Conservation (phyloP, 92 coral and sea anemone genomes). For the Parazoanthus atlanticus region DNA sequence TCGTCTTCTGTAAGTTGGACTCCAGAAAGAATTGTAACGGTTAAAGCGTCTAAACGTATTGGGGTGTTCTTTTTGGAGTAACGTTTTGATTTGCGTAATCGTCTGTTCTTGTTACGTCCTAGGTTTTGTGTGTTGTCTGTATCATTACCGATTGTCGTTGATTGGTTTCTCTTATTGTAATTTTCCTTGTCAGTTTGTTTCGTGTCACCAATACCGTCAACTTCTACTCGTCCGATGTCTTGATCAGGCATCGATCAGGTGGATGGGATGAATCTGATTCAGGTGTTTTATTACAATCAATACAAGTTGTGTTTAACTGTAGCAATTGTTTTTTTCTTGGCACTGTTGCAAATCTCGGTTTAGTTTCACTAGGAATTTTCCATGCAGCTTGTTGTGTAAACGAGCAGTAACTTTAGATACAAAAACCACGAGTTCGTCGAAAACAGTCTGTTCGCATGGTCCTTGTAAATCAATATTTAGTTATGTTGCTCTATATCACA, state of each 20-base stretch:
- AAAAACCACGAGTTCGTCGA: not conserved
- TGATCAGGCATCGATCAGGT: too few species aligned
- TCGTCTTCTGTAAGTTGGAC: constrained; percentile 7
- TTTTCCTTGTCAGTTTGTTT: not conserved
- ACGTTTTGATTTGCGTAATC: not conserved
- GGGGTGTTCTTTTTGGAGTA: not conserved
- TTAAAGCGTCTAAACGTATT: not conserved
- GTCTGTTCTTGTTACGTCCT: constrained; percentile 10
- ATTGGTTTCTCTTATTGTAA: not conserved
- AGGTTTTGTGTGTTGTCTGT: not conserved
- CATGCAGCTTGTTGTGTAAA: not conserved
- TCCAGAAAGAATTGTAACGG: not conserved
- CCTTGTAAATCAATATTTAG: too few species aligned
- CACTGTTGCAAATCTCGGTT: not conserved
- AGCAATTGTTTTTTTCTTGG: not conserved
- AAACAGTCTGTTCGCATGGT: not conserved
- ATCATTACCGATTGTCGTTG: not conserved
- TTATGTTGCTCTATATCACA: too few species aligned
- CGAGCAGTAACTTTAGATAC: not conserved
- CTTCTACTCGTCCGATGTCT: not conserved
- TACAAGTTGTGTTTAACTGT: not conserved
- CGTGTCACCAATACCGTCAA: not conserved
- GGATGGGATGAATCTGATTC: too few species aligned
- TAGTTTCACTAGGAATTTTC: not conserved
- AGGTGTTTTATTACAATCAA: not conserved